Conservation (phyloP, 2,113 vertebrate species). For the Pangasianodon gigas region DNA sequence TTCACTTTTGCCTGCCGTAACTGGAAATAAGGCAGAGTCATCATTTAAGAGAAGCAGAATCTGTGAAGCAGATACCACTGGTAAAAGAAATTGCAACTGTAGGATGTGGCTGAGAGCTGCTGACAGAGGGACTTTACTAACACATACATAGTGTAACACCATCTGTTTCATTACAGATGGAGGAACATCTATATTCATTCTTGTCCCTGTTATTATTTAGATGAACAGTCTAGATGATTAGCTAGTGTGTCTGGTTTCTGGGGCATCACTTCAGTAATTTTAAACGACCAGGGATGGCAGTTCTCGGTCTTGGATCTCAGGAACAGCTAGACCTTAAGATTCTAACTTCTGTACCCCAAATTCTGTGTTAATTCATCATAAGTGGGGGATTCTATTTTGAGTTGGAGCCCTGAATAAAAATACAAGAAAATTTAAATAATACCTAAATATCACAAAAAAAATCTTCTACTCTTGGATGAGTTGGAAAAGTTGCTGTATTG, state of each 20-base stretch:
- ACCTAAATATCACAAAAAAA: too few relatives aligned
- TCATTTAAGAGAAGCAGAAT: background rate
- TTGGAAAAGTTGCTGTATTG: too few relatives aligned
- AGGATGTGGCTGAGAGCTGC: background rate
- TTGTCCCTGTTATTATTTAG: background rate
- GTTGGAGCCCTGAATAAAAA: too few relatives aligned
- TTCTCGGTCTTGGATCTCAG: background rate
- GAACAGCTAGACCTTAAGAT: background rate
- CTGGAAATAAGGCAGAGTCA: background rate
- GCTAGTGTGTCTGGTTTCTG: background rate
- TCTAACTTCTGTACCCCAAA: background rate
- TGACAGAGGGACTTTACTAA: background rate
- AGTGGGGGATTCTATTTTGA: too few relatives aligned
- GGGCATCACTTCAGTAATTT: background rate
- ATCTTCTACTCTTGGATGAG: too few relatives aligned
- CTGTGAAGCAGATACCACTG: background rate
- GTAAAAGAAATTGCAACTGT: background rate
- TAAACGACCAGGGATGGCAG: background rate
- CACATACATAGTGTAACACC: background rate
- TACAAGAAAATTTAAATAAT: too few relatives aligned
- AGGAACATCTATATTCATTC: background rate
- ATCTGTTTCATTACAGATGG: background rate
- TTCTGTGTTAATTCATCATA: background rate
- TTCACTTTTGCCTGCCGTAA: background rate
- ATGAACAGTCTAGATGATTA: background rate